Evolutionary conservation across 2,888 invertebrate genomes (phyloP).

Genomic region (Dryobotodes eremita): DNA sequence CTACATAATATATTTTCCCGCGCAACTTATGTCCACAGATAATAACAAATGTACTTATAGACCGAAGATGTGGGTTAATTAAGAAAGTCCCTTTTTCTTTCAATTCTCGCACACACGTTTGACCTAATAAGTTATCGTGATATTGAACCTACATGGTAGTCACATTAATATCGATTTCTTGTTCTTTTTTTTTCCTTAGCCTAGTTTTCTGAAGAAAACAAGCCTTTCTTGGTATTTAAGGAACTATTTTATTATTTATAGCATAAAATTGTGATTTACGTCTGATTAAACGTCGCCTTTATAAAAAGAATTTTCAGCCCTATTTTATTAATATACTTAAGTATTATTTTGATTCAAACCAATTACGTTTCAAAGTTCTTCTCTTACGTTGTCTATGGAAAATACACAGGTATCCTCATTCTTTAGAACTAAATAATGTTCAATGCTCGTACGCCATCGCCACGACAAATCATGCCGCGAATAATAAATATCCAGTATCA

Average conservation of each 20-base stretch:
- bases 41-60: slow-evolving; percentile 28
- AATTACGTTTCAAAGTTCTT: neutral
- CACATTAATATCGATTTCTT: slow-evolving; percentile 21
- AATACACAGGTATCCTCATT: too few relatives aligned
- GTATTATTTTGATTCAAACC: neutral
- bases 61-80: slow-evolving; percentile 52
- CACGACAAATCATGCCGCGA: neutral
- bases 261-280: neutral
- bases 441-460: neutral
- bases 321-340: neutral
- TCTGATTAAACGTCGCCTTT: neutral
- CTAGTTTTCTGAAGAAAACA: neutral
- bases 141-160: slow-evolving; percentile 30
- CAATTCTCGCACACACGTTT: slow-evolving; percentile 46
- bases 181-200: neutral
- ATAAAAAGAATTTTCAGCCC: accelerated
- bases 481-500: neutral
- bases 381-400: neutral
- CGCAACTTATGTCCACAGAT: slow-evolving; percentile 47
- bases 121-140: slow-evolving; percentile 50
- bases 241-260: neutral
- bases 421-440: neutral
- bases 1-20: slow-evolving; percentile 31
- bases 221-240: neutral
- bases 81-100: slow-evolving; percentile 52